phyloP scores from a whole-genome alignment of 2,888 invertebrate genomes.

The Neocrepidodera transversa region DNA sequence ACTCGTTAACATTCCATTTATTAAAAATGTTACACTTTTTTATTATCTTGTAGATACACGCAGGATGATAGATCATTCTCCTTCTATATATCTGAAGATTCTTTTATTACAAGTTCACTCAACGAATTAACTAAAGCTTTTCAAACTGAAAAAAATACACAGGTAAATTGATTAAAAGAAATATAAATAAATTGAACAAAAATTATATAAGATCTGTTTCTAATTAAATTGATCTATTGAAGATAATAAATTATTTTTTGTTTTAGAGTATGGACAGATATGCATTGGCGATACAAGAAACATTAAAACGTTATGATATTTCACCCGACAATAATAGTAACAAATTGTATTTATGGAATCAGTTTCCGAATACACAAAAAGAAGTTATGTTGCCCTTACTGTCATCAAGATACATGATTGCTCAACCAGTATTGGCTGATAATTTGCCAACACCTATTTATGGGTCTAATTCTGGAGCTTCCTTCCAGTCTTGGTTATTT shows the following conservation, averaged over 20 bases:
- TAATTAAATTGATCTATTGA: too few relatives aligned
- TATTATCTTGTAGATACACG: conserved; percentile 51
- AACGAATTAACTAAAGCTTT: conserved; percentile 76
- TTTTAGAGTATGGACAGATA: conserved; percentile 76
- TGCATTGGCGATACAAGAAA: conserved; percentile 82
- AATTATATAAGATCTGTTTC: neutral
- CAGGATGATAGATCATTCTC: conserved; percentile 68
- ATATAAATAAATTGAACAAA: too few relatives aligned
- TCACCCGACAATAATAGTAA: conserved; percentile 66
- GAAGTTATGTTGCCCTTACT: conserved; percentile 79
- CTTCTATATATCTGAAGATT: conserved; percentile 71
- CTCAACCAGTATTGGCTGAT: conserved; percentile 49
- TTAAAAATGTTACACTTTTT: too few relatives aligned
- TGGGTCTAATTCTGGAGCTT: conserved; percentile 71
- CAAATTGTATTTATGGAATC: conserved; percentile 72
- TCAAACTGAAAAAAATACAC: conserved; percentile 79
- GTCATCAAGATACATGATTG: conserved; percentile 69
- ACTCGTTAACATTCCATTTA: too few relatives aligned
- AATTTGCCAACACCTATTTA: conserved; percentile 63
- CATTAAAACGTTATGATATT: conserved; percentile 74
- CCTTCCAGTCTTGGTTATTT: conserved; percentile 78
- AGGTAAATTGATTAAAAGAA: too few relatives aligned
- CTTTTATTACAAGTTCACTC: conserved; percentile 74
- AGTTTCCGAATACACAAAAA: conserved; percentile 74
- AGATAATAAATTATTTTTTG: neutral